Percentiles rank a stretch among this genome's conserved stretches.
phyloP scores from a whole-genome alignment of 2,797 vertebrate species.

The Tinamus major region DNA sequence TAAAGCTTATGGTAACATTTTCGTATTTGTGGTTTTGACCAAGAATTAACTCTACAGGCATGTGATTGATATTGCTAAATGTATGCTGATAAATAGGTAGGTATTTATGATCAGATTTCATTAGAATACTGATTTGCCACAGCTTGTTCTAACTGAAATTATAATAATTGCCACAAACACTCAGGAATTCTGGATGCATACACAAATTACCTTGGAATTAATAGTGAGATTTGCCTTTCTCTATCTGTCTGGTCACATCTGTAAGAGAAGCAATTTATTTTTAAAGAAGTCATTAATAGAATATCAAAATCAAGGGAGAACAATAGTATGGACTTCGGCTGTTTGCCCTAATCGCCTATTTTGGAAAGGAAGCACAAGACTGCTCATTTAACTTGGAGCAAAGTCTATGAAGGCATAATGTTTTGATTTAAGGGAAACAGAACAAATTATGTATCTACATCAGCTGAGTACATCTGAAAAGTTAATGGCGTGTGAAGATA shows the following conservation, averaged over 20 bases:
- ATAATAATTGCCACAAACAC: not conserved
- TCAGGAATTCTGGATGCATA: not conserved
- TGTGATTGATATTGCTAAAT: not conserved
- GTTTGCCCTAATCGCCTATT: not conserved
- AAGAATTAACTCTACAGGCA: not conserved
- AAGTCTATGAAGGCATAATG: not conserved
- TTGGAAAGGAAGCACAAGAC: not conserved
- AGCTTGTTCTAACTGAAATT: not conserved
- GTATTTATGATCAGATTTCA: not conserved
- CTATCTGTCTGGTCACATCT: not conserved
- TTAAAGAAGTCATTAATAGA: not conserved
- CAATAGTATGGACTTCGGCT: not conserved
- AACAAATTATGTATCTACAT: not conserved
- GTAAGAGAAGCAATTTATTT: not conserved
- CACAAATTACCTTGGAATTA: not conserved
- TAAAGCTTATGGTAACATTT: not conserved
- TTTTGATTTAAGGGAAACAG: not conserved
- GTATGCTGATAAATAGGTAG: not conserved
- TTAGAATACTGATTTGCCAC: not conserved
- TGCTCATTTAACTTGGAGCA: not conserved
- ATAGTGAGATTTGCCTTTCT: not conserved
- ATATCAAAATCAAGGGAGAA: not conserved
- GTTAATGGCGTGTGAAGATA: not conserved
- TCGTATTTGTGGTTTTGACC: not conserved
- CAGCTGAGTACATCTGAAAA: not conserved